Percentiles rank a stretch among this genome's conserved stretches.
phyloP scores from a whole-genome alignment of 2,113 vertebrate genomes.

The Anguilla rostrata region DNA sequence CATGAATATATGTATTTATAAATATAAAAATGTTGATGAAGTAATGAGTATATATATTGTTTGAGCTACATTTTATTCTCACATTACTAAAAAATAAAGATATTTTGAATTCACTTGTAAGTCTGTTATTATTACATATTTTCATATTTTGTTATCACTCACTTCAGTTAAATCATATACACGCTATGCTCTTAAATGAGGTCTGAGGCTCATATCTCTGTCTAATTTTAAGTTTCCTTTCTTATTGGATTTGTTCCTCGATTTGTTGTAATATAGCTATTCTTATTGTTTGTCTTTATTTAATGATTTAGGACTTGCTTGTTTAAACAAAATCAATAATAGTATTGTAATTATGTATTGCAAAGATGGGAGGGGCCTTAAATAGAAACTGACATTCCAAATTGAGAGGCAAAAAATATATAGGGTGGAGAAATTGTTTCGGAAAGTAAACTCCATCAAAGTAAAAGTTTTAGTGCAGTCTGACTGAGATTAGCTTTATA shows the following conservation, averaged over 20 bases:
- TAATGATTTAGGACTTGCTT: too few species aligned
- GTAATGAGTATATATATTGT: neutral
- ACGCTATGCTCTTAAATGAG: too few species aligned
- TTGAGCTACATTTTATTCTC: neutral
- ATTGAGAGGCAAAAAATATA: neutral
- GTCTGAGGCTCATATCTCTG: too few species aligned
- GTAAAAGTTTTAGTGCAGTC: too few species aligned
- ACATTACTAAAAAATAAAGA: constrained; percentile 2
- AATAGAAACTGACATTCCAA: neutral
- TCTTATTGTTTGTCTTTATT: too few species aligned
- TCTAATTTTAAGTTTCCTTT: too few species aligned
- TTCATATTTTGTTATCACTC: neutral
- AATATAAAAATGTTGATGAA: neutral
- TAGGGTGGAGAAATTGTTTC: neutral
- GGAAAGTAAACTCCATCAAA: neutral
- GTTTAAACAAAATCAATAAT: too few species aligned
- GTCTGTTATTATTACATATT: neutral
- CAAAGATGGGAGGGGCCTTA: neutral
- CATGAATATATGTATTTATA: neutral
- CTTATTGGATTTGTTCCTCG: too few species aligned
- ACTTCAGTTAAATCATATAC: too few species aligned
- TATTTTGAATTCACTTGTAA: neutral
- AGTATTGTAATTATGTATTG: too few species aligned
- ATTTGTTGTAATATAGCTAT: too few species aligned
- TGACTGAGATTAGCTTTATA: too few species aligned